Percentiles rank a stretch among this genome's conserved stretches.
Evolutionary conservation across 2,113 vertebrate species (phyloP).

Genomic region (Heloderma charlesbogerti): DNA sequence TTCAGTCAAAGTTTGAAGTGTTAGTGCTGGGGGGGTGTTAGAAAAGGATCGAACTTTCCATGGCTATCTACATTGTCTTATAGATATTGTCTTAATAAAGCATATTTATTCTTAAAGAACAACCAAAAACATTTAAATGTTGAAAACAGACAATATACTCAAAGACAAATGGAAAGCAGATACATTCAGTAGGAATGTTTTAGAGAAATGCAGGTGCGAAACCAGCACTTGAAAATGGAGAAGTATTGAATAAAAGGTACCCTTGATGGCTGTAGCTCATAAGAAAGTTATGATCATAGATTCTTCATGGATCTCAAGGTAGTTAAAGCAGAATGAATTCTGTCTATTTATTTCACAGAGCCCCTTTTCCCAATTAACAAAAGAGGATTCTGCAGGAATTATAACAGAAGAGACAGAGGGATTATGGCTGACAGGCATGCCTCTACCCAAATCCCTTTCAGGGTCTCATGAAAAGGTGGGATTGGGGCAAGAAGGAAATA

Average conservation of each 20-base stretch:
- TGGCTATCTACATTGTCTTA: neutral
- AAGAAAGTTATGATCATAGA: neutral
- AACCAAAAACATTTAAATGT: neutral
- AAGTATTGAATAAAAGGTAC: neutral
- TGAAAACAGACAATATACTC: slow-evolving; percentile 22
- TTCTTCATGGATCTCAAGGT: neutral
- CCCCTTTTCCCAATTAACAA: neutral
- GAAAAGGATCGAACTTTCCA: neutral
- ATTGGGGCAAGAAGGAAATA: neutral
- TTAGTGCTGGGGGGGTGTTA: neutral
- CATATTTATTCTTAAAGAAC: neutral
- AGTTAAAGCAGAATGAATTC: neutral
- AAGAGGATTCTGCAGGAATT: neutral
- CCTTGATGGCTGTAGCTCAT: neutral
- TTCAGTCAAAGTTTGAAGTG: neutral
- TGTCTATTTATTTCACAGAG: neutral
- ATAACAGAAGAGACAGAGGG: neutral
- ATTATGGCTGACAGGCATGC: neutral
- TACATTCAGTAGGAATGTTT: slow-evolving; percentile 18
- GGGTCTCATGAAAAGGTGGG: neutral
- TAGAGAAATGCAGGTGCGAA: neutral
- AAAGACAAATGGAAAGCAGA: slow-evolving; percentile 10
- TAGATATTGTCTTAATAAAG: no score
- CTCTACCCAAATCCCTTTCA: neutral
- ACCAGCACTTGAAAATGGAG: neutral